These are phyloP conservation scores for Listronotus oregonensis DNA, from an alignment of 1,140 invertebrate species.

Conservation along the genomic window DNA sequence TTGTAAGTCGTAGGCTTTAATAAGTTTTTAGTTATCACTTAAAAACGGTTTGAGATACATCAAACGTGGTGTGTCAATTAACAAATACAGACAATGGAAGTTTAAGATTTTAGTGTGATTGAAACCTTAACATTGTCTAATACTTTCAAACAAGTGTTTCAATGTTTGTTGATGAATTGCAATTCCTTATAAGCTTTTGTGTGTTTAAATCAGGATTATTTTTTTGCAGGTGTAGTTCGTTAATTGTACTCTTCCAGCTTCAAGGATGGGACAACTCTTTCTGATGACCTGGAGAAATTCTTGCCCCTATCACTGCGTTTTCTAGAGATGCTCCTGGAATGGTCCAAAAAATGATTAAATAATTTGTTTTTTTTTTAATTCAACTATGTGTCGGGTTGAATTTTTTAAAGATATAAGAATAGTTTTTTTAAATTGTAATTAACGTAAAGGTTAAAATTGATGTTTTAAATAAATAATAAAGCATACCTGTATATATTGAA, in stretches of 20 bases:
- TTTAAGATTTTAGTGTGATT: too few relatives aligned
- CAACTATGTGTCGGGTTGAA: conserved; percentile 12
- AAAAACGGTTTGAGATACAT: too few relatives aligned
- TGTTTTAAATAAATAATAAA: neutral
- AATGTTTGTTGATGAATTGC: too few relatives aligned
- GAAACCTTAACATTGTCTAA: too few relatives aligned
- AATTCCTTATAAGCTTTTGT: too few relatives aligned
- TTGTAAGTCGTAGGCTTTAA: too few relatives aligned
- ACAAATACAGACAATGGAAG: too few relatives aligned
- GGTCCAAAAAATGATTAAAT: neutral
- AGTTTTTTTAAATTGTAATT: neutral
- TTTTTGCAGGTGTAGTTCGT: conserved; percentile 21
- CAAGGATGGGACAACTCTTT: conserved; percentile 30
- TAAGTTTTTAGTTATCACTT: too few relatives aligned
- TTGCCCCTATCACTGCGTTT: conserved; percentile 9
- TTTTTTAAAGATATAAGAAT: neutral
- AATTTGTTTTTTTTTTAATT: neutral
- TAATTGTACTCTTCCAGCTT: conserved; percentile 10
- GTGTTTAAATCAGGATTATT: too few relatives aligned
- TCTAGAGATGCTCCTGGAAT: conserved; percentile 7
- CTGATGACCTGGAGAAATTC: conserved; percentile 39
- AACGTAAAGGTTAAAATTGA: neutral
- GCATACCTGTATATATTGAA: conserved; percentile 6
- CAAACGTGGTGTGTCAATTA: too few relatives aligned
- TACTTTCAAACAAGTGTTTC: too few relatives aligned